Conservation (phyloP, 2,888 invertebrate species). For the Bhutanitis thaidina region DNA sequence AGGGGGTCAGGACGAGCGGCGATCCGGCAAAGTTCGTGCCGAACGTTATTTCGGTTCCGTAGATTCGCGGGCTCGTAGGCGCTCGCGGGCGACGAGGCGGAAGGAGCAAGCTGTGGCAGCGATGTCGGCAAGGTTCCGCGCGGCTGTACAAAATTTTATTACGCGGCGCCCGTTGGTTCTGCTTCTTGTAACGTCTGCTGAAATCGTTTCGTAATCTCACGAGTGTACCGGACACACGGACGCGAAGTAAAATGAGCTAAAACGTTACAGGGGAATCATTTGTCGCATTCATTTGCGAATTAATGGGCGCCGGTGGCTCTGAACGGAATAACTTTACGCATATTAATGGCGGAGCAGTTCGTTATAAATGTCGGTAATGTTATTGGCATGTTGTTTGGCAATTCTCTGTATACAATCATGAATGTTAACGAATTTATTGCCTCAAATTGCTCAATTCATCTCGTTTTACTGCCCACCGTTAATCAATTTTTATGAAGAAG, state of each 20-base stretch:
- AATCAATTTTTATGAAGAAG: neutral
- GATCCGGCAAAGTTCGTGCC: slow-evolving; percentile 6
- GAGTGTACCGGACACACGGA: neutral
- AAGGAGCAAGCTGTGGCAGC: slow-evolving; percentile 13
- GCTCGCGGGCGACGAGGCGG: neutral
- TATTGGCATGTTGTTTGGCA: neutral
- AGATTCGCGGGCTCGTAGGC: neutral
- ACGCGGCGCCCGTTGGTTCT: neutral
- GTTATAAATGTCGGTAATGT: neutral
- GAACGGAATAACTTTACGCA: slow-evolving; percentile 1
- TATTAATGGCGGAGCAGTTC: neutral
- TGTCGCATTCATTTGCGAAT: neutral
- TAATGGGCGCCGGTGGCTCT: neutral
- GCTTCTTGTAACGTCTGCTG: slow-evolving; percentile 1
- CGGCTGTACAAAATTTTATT: slow-evolving; percentile 5
- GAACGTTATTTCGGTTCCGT: neutral
- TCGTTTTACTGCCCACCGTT: neutral
- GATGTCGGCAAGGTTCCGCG: slow-evolving; percentile 12
- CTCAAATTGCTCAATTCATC: neutral
- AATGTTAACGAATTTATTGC: neutral
- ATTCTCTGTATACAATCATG: neutral
- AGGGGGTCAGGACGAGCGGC: slow-evolving; percentile 5
- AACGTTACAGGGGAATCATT: neutral
- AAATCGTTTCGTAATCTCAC: neutral
- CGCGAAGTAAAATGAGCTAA: neutral